Evolutionary conservation across 1,140 invertebrate genomes (phyloP), one percentile per base, ranked within the genome.

Genomic region (Aphidius gifuensis): DNA sequence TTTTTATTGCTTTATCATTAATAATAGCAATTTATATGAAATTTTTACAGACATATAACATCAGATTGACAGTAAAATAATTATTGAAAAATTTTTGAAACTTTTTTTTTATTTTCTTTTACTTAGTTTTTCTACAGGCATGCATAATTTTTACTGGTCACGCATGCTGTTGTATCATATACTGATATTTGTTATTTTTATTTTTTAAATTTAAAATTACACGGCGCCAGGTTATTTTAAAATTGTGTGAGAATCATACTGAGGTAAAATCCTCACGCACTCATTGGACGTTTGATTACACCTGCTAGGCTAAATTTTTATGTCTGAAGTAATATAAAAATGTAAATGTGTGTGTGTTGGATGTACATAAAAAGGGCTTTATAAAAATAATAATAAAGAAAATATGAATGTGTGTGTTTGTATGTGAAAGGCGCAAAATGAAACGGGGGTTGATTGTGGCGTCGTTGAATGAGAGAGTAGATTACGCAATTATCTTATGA

Each of bases 401-500:
- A 9, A 38, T 11, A 9, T 23, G 11, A 53, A 38, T 53, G 50
- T 38, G 50, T 38, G 50, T 16, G 16, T 11, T 9, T 53, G 50
- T 32, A 32, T 32, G 4, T 32, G 4, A 32, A 32, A 32, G 23
- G 23, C 23, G 23, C 23, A 32, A 32, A 32, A 32, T 32, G 4
- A 32, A 32, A 32, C 23, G 69, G 60, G 71, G 69, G 69, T 74
- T 71, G 71, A 73, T 74, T 68, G 69, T 69, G 69, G 69, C 55
- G 60, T 40, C 60, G 60, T 46, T 59, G 47, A 38, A 23, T 38
- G 39, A 11, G 55, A 53, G 51, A 61, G 60, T 61, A 55, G 60
- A 61, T 61, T 75, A 74, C 72, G 67, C 74, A 73, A 76, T 76
- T 75, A 76, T 74, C 74, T 76, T 75, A 76, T 73, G 70, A 76